Conservation (phyloP, 1,140 invertebrate species). For the Schlechtendalia chinensis region DNA sequence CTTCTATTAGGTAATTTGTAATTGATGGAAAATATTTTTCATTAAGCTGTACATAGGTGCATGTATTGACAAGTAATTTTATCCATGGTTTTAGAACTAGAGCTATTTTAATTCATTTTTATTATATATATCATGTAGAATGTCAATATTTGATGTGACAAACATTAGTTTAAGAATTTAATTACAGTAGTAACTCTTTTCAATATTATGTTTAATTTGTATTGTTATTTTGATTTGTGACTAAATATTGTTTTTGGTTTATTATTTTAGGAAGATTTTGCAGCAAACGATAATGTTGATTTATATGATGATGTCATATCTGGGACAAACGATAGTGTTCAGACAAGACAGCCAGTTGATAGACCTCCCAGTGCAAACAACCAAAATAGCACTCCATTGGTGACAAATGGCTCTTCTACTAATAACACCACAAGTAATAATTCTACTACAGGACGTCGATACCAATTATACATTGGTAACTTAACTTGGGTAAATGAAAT, state of each 20-base stretch:
- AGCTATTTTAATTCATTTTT: too few species aligned
- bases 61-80: too few species aligned
- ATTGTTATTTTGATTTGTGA: neutral
- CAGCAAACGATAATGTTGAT: slow-evolving; percentile 82
- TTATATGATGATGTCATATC: slow-evolving; percentile 96
- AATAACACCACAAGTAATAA: slow-evolving; percentile 27
- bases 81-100: too few species aligned
- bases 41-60: too few species aligned
- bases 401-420: slow-evolving; percentile 41
- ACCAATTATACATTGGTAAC: slow-evolving; percentile 93
- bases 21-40: too few species aligned
- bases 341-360: slow-evolving; percentile 55
- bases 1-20: too few species aligned
- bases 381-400: slow-evolving; percentile 41
- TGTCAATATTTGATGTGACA: too few species aligned
- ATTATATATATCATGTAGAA: too few species aligned
- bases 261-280: slow-evolving; percentile 69
- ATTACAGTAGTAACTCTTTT: too few species aligned
- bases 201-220: neutral
- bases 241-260: neutral
- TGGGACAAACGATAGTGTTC: slow-evolving; percentile 59
- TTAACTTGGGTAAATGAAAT: slow-evolving; percentile 73
- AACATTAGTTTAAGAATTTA: too few species aligned
- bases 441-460: slow-evolving; percentile 58
- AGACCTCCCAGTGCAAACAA: slow-evolving; percentile 32